A percentile compares a stretch with the other conserved stretches of the same genome.
Conservation (phyloP, 2,888 invertebrate genomes). For the Danaus chrysippus region DNA sequence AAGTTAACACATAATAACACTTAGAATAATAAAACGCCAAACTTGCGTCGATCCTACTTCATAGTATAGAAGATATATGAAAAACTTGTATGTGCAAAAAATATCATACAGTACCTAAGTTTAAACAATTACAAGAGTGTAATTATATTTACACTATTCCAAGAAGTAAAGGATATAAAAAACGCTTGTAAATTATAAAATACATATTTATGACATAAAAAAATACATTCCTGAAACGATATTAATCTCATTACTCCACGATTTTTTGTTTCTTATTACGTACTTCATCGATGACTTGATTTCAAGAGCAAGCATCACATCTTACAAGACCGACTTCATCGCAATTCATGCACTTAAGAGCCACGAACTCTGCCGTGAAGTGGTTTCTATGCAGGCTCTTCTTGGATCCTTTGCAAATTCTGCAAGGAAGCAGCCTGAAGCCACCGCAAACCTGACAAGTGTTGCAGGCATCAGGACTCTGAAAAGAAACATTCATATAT, state of each 20-base stretch:
- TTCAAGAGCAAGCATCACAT: conserved; percentile 88
- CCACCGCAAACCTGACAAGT: conserved; percentile 95
- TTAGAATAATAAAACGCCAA: not conserved
- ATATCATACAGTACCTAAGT: too few species aligned
- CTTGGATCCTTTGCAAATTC: conserved; percentile 96
- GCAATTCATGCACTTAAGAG: conserved; percentile 96
- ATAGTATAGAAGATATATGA: too few species aligned
- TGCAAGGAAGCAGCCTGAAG: conserved; percentile 93
- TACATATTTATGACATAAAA: too few species aligned
- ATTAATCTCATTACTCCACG: too few species aligned
- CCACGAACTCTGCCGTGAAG: conserved; percentile 95
- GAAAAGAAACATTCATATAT: conserved; percentile 51
- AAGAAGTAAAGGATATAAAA: too few species aligned
- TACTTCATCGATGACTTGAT: not conserved
- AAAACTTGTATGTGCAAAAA: too few species aligned
- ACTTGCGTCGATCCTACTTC: too few species aligned
- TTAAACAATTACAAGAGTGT: too few species aligned
- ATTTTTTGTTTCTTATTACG: too few species aligned
- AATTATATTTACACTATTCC: too few species aligned
- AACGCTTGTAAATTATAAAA: too few species aligned
- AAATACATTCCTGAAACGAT: too few species aligned
- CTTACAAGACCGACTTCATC: conserved; percentile 96
- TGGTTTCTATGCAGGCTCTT: conserved; percentile 96
- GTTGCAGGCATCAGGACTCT: conserved; percentile 89
- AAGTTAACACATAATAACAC: not conserved